A percentile compares a stretch with the other conserved stretches of the same genome.
Evolutionary conservation across 2,113 vertebrate genomes (phyloP).

Genomic region (Gallinago undulata): DNA sequence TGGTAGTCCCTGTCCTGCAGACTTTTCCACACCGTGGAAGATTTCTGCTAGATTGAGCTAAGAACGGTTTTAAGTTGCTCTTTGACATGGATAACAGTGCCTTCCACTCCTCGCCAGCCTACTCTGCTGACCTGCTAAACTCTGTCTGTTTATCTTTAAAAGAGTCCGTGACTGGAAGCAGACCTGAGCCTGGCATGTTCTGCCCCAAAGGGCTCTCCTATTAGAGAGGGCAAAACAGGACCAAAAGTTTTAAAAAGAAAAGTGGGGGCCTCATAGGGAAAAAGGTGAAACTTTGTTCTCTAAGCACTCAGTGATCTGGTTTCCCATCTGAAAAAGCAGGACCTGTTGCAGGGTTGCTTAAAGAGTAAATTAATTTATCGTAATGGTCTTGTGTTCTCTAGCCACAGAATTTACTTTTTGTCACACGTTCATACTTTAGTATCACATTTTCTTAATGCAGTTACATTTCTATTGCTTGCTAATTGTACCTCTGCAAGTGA

Average conservation of each 20-base stretch:
- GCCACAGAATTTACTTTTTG: not conserved
- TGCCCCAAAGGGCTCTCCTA: not conserved
- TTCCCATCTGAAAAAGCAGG: not conserved
- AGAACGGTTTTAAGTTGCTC: not conserved
- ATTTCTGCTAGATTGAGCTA: not conserved
- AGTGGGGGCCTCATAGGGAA: not conserved
- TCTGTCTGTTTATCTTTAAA: not conserved
- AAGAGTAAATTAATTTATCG: not conserved
- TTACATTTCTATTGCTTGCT: not conserved
- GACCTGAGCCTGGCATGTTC: not conserved
- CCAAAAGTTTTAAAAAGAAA: not conserved
- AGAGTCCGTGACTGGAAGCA: not conserved
- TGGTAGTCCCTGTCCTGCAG: not conserved
- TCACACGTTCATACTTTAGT: not conserved
- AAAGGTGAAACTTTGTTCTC: not conserved
- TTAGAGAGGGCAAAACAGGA: not conserved
- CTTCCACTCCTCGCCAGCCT: not conserved
- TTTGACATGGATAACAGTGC: not conserved
- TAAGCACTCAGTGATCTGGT: not conserved
- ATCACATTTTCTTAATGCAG: not conserved
- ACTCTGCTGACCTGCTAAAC: not conserved
- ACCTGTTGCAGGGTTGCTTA: not conserved
- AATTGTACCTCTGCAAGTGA: not conserved
- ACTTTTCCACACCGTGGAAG: accelerated
- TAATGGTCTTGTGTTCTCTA: not conserved